These are phyloP conservation scores for Phataginus tricuspis DNA, from an alignment of 2,797 vertebrate species.

Conservation along the genomic window DNA sequence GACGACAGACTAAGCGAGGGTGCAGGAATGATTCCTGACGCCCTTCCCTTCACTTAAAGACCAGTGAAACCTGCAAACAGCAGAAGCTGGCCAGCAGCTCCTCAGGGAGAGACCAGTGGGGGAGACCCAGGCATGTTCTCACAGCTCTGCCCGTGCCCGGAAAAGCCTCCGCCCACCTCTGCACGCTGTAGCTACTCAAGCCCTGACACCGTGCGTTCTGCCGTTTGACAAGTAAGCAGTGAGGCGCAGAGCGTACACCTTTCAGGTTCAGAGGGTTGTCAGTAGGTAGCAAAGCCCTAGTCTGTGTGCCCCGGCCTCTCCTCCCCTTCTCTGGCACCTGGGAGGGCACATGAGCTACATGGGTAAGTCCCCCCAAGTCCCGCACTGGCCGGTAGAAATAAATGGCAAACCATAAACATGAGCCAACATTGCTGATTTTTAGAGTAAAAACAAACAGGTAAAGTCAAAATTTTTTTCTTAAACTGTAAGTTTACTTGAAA, in stretches of 20 bases:
- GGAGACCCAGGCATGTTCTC: not conserved
- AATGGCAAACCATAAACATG: accelerated
- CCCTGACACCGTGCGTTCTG: accelerated
- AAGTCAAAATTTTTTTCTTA: not conserved
- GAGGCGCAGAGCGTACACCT: not conserved
- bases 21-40: not conserved
- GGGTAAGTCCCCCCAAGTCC: not conserved
- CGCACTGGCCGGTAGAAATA: accelerated
- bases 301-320: accelerated
- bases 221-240: not conserved
- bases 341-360: accelerated
- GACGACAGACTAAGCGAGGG: accelerated
- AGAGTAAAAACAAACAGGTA: not conserved
- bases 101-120: accelerated
- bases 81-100: not conserved
- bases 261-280: not conserved
- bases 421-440: not conserved
- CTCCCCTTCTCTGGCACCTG: not conserved
- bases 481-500: not conserved
- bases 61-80: accelerated
- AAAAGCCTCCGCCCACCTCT: accelerated
- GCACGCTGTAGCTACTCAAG: accelerated
- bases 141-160: accelerated
- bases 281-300: not conserved
- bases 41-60: not conserved